Evolutionary conservation across 2,113 vertebrate species (phyloP), one percentile per base, ranked within the genome.

Genomic region (Indri indri): DNA sequence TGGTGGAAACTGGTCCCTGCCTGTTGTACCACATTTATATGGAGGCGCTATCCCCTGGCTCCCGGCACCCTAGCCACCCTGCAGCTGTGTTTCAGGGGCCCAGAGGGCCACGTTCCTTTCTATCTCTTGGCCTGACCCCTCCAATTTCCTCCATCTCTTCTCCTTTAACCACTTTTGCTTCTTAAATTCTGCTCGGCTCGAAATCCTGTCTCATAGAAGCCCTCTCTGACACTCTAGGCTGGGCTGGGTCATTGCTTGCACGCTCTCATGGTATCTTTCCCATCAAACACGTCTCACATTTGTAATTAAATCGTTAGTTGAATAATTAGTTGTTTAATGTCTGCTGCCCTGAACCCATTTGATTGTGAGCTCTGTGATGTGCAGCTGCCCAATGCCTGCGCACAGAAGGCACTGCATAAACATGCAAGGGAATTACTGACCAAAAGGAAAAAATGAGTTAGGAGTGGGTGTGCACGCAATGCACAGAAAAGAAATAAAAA

Each of bases 341-440:
- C 82, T 93, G 34, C 16, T 34, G 42, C 12, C 9, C 85, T 9
- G 32, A n/a, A 45, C 17, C 68, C 3, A 20, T 34, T 83, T 80
- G 68, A 91, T 18, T 22, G 13, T 65, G 76, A 81, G 47, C 30
- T 79, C 74, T 91, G 37, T 42, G 57, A 68, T 86, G 73, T 86
- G 82, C 57, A 84, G 45, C 30, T 95, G 42, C 45, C 68, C 1
- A 7, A 0, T 89, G 57, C 68, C 61, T 20, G 25, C 86, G 50
- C 8, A 70, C 71, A 59, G 70, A 93, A 93, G 45, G 10, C n/a
- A 70, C 68, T 94, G 37, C 1, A 2, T 84, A 96, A 97, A 95
- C 95, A 91, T 95, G 77, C 81, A 93, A 96, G 74, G 71, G 45
- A 89, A 88, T 95, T 95, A 96, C 77, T 97, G 96, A 93, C 87